Conservation (phyloP, 2,797 vertebrate genomes). For the Neopelma chrysocephalum region DNA sequence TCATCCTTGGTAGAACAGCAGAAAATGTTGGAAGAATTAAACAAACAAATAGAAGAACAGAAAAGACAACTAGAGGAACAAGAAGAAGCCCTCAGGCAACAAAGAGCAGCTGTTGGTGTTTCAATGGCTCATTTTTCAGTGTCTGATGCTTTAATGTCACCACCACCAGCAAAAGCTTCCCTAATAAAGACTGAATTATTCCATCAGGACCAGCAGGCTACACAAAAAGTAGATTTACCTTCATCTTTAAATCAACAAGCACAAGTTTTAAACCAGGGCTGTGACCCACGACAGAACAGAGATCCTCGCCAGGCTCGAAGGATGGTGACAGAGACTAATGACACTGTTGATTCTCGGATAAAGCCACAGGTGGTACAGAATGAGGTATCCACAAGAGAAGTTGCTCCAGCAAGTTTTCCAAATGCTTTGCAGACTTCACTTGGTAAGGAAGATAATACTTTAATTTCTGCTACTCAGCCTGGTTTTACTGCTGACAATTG, state of each 20-base stretch:
- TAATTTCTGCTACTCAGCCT: background rate
- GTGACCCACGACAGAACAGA: constrained; percentile 81
- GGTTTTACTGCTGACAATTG: constrained; percentile 47
- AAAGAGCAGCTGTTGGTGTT: constrained; percentile 92
- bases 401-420: background rate
- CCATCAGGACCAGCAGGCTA: constrained; percentile 72
- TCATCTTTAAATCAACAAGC: constrained; percentile 51
- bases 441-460: constrained; percentile 46
- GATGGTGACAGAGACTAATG: constrained; percentile 49
- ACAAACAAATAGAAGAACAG: constrained; percentile 96
- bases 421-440: constrained; percentile 5
- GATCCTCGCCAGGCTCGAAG: constrained; percentile 86
- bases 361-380: constrained; percentile 64
- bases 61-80: constrained; percentile 93
- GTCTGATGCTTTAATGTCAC: constrained; percentile 92
- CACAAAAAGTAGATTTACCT: constrained; percentile 54
- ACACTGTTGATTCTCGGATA: constrained; percentile 27
- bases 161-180: constrained; percentile 82
- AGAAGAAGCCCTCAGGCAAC: constrained; percentile 91
- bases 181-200: constrained; percentile 75
- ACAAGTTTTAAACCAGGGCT: constrained; percentile 71
- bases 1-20: constrained; percentile 91
- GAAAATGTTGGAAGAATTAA: constrained; percentile 95
- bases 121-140: constrained; percentile 98
- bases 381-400: constrained; percentile 73